A percentile compares a stretch with the other conserved stretches of the same genome.
These are phyloP conservation scores for Pomatostomus ruficeps DNA, from an alignment of 2,113 vertebrate species.

Conservation along the genomic window DNA sequence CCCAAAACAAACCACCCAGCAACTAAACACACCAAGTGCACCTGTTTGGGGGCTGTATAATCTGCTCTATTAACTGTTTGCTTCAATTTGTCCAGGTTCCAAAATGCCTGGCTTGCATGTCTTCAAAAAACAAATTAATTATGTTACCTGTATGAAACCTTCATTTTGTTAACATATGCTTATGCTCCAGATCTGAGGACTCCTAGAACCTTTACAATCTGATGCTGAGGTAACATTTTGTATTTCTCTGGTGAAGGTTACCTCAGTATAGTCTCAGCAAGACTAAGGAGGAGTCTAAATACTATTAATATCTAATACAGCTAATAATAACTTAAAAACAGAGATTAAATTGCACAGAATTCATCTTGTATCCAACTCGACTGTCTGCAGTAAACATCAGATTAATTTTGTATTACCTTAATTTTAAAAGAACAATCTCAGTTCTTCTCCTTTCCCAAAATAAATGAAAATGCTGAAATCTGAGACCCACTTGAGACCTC, in stretches of 20 bases:
- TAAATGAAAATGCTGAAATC: neutral
- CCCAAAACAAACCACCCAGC: neutral
- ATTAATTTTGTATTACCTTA: neutral
- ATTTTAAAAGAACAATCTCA: neutral
- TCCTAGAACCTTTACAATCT: neutral
- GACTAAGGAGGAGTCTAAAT: neutral
- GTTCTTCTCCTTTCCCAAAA: neutral
- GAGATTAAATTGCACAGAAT: neutral
- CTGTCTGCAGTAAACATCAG: neutral
- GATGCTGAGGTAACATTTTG: neutral
- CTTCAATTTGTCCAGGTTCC: neutral
- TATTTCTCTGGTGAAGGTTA: neutral
- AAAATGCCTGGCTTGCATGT: neutral
- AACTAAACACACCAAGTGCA: neutral
- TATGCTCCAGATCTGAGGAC: neutral
- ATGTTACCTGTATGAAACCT: neutral
- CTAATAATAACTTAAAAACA: neutral
- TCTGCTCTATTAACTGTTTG: neutral
- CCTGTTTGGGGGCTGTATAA: neutral
- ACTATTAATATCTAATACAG: neutral
- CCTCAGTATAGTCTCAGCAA: neutral
- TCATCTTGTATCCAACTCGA: neutral
- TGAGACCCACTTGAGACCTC: neutral
- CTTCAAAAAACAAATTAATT: neutral
- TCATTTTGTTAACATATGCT: neutral